Evolutionary conservation across 2,888 invertebrate genomes (phyloP), one percentile per base, ranked within the genome.

Genomic region (Muscina levida): DNA sequence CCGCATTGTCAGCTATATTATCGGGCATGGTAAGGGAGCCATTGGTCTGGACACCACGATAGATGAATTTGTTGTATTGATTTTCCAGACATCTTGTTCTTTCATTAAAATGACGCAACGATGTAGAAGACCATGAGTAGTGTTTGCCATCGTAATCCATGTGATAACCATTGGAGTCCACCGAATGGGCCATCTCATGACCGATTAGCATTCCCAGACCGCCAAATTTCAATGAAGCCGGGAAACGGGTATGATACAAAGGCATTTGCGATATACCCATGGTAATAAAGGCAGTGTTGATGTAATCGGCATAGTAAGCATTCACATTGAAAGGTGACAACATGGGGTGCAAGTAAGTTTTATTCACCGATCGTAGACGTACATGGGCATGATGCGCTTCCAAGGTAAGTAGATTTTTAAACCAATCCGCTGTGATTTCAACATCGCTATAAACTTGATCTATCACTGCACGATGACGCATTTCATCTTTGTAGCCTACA

Each of bases 1-100:
- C 97, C 0, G 97, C 97, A 87, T 97, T 97, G 86, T 97, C 97
- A 0, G 97, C 97, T 75, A 97, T 97, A 86, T 97, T 97, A 88
- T 97, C 96, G 11, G 96, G 96, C 0, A 87, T 88, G n/a, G 89
- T 89, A 17, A 85, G 57, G 0, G 77, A 86, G n/a, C 89, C 89
- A 82, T 89, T 89, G 0, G 89, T 89, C 3, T 84, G 83, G 0
- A 87, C 62, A 8, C 89, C 89, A 71, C 85, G 72, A 3, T 85
- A 78, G 0, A 89, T 85, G 24, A 85, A 88, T 57, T 89, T 89
- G 19, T 87, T 89, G 51, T 89, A 89, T 42, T 89, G 89, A 0
- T 87, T 87, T 31, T 89, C 89, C 15, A 89, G 82, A 17, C 89
- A 89, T 19, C 87, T 86, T 46, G 86, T 88, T 13, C 89, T 88